phyloP scores from a whole-genome alignment of 2,797 vertebrate genomes.

The Nannoperca obscura region DNA sequence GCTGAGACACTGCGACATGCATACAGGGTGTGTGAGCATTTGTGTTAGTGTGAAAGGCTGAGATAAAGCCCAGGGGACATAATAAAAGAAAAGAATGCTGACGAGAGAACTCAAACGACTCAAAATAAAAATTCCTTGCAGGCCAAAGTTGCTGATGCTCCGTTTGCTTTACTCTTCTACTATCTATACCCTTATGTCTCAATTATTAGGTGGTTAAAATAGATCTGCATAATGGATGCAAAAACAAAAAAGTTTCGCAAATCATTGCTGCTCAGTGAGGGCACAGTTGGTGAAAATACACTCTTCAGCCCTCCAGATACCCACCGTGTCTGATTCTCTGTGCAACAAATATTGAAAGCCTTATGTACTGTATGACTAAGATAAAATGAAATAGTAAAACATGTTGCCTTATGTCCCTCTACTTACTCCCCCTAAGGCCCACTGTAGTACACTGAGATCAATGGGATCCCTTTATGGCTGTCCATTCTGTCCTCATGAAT shows the following conservation, averaged over 20 bases:
- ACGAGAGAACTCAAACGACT: slow-evolving; percentile 61
- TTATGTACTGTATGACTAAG: slow-evolving; percentile 41
- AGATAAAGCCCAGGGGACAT: slow-evolving; percentile 47
- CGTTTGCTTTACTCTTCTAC: slow-evolving; percentile 28
- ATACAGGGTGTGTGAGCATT: slow-evolving; percentile 12
- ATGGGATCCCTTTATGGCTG: slow-evolving; percentile 70
- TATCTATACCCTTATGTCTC: slow-evolving; percentile 58
- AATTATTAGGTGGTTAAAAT: slow-evolving; percentile 57
- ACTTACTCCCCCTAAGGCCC: slow-evolving; percentile 57
- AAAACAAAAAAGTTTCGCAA: slow-evolving; percentile 25
- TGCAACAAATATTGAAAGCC: slow-evolving; percentile 29
- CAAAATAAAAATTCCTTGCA: slow-evolving; percentile 67
- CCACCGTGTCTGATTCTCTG: background rate
- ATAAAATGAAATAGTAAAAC: slow-evolving; percentile 54
- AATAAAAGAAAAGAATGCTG: slow-evolving; percentile 67
- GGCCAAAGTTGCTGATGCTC: slow-evolving; percentile 74
- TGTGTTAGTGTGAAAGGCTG: slow-evolving; percentile 43
- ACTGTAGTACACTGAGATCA: slow-evolving; percentile 62
- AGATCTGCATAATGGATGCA: slow-evolving; percentile 58
- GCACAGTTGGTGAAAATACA: slow-evolving; percentile 5
- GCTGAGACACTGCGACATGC: slow-evolving; percentile 29
- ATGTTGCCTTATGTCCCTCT: slow-evolving; percentile 66
- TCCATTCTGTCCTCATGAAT: slow-evolving; percentile 76
- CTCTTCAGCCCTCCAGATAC: background rate
- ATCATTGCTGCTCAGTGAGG: slow-evolving; percentile 20